Evolutionary conservation across 92 coral and sea anemone species (phyloP).

Genomic region (Heteractis magnifica): DNA sequence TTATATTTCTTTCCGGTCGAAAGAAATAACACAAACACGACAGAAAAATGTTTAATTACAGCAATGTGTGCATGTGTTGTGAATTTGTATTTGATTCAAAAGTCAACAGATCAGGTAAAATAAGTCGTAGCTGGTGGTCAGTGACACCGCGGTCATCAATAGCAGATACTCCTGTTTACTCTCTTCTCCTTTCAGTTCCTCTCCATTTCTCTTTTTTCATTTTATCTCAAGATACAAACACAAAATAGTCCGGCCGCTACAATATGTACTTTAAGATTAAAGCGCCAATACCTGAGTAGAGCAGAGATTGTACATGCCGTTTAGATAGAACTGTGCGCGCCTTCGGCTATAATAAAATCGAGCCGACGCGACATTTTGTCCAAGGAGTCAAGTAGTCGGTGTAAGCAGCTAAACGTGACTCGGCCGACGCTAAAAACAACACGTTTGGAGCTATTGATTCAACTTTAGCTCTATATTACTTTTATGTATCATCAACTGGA

Average conservation of each 20-base stretch:
- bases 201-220: not conserved
- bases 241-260: not conserved
- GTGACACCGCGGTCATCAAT: not conserved
- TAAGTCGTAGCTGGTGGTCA: not conserved
- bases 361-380: not conserved
- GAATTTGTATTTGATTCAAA: not conserved
- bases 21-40: not conserved
- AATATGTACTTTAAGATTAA: not conserved
- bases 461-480: not conserved
- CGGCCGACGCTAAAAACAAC: not conserved
- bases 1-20: not conserved
- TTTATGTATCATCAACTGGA: not conserved
- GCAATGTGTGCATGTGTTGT: not conserved
- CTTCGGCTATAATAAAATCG: not conserved
- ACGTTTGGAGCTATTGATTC: not conserved
- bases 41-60: not conserved
- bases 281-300: not conserved
- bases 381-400: not conserved
- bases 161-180: not conserved
- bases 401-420: not conserved
- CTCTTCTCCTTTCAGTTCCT: not conserved
- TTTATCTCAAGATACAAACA: not conserved
- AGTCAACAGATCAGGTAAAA: not conserved
- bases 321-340: not conserved
- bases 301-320: not conserved